Evolutionary conservation across 2,797 vertebrate species (phyloP).

Genomic region (Kryptolebias ocellatus): DNA sequence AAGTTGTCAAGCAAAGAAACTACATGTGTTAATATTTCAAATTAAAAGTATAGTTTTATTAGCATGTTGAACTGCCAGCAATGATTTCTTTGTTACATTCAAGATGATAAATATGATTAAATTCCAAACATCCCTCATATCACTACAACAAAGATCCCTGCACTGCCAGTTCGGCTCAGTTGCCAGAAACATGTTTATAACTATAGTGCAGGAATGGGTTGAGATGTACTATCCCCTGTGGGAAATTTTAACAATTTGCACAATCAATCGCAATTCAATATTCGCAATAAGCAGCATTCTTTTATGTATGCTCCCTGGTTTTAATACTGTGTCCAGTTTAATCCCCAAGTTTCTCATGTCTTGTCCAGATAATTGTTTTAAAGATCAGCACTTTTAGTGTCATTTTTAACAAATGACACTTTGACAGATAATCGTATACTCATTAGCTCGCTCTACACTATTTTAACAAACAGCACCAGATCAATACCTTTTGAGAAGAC

Average conservation of each 20-base stretch:
- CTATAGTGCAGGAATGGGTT: conserved; percentile 4
- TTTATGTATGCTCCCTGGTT: neutral
- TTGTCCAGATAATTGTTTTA: conserved; percentile 3
- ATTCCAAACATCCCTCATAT: conserved; percentile 20
- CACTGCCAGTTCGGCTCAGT: conserved; percentile 17
- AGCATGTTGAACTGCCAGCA: too few relatives aligned
- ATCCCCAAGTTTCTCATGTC: neutral
- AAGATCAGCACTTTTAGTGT: neutral
- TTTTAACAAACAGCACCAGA: conserved; percentile 20
- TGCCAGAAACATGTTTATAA: conserved; percentile 20
- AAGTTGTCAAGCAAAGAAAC: too few relatives aligned
- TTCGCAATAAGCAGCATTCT: neutral
- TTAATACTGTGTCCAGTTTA: neutral
- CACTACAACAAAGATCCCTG: conserved; percentile 20
- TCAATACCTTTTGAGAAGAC: conserved; percentile 40
- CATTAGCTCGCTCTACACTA: conserved; percentile 20
- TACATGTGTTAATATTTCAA: too few relatives aligned
- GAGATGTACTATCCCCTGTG: neutral
- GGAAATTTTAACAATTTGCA: conserved; percentile 11
- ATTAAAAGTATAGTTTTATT: too few relatives aligned
- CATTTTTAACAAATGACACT: neutral
- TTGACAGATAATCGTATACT: conserved; percentile 13
- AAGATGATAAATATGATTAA: neutral
- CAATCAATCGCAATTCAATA: neutral
- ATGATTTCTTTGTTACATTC: too few relatives aligned